These are phyloP conservation scores for Lasius platythorax DNA, from an alignment of 2,888 invertebrate genomes.

Conservation along the genomic window DNA sequence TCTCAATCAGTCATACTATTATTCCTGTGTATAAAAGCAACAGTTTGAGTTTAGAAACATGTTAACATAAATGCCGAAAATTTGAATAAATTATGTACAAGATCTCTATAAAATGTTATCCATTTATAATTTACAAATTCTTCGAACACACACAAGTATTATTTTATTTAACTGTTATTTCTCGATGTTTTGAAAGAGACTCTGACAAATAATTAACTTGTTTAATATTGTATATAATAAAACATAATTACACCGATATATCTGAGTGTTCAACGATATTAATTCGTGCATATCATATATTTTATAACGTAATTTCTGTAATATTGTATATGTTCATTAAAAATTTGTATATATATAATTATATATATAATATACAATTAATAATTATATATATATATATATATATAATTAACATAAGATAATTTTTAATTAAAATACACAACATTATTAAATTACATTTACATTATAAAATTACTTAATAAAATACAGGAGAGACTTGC, in stretches of 20 bases:
- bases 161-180: background rate
- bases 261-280: background rate
- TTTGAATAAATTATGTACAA: background rate
- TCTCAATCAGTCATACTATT: background rate
- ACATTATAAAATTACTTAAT: background rate
- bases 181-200: background rate
- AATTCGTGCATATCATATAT: constrained; percentile 16
- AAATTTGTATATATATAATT: background rate
- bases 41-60: background rate
- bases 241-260: background rate
- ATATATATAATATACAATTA: background rate
- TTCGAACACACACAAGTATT: background rate
- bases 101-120: background rate
- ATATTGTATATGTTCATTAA: constrained; percentile 7
- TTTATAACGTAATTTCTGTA: background rate
- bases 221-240: background rate
- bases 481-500: background rate
- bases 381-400: too few relatives aligned
- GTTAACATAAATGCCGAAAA: background rate
- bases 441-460: background rate
- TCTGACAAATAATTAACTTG: background rate
- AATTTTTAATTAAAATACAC: background rate
- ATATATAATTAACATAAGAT: background rate
- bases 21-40: background rate
- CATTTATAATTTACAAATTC: background rate